phyloP scores from a whole-genome alignment of 2,888 invertebrate species.

The Horisme vitalbata region DNA sequence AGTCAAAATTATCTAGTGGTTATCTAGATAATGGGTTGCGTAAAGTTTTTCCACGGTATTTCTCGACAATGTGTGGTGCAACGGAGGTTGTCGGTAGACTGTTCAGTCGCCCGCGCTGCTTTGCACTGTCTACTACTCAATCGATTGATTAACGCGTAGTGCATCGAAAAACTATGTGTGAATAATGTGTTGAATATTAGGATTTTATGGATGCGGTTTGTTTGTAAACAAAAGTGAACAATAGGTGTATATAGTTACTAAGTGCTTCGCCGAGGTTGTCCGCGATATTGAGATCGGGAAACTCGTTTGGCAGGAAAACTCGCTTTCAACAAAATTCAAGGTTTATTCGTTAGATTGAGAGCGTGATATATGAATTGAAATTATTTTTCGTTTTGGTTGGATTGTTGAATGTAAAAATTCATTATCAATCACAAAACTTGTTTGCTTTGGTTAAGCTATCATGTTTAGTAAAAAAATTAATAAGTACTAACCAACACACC shows the following conservation, averaged over 20 bases:
- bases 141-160: constrained; percentile 19
- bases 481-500: no score
- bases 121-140: constrained; percentile 52
- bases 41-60: constrained; percentile 76
- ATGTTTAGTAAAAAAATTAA: no score
- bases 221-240: constrained; percentile 28
- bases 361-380: no score
- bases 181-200: constrained; percentile 30
- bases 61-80: constrained; percentile 76
- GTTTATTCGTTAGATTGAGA: no score
- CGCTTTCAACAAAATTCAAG: no score
- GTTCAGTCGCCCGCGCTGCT: constrained; percentile 69
- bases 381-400: no score
- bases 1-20: constrained; percentile 63
- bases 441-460: no score
- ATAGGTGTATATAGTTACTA: constrained; percentile 15
- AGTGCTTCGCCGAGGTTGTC: background rate
- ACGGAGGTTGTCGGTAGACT: constrained; percentile 59
- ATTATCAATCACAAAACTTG: no score
- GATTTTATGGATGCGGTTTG: constrained; percentile 42
- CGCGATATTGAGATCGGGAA: background rate
- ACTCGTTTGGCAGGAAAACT: no score
- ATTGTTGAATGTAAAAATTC: no score
- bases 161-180: constrained; percentile 12
- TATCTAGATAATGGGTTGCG: constrained; percentile 74